phyloP scores from a whole-genome alignment of 2,113 vertebrate genomes.

The Sporophila hypoxantha region DNA sequence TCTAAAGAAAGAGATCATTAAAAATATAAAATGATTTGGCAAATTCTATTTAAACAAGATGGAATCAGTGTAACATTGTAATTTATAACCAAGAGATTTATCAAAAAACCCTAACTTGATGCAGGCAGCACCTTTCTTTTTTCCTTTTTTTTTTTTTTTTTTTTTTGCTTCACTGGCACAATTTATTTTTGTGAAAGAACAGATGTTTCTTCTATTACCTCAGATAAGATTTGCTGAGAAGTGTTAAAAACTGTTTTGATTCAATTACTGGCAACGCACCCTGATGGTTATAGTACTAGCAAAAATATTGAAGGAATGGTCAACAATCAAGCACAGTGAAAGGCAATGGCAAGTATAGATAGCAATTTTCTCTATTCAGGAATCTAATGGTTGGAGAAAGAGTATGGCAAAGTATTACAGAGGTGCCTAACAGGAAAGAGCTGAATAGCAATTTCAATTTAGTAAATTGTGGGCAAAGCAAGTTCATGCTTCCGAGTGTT shows the following conservation, averaged over 20 bases:
- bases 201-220: background rate
- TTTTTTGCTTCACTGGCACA: background rate
- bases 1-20: background rate
- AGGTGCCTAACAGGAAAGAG: background rate
- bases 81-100: background rate
- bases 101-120: rapidly evolving
- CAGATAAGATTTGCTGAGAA: background rate
- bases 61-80: background rate
- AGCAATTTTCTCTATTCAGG: background rate
- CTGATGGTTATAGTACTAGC: background rate
- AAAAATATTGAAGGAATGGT: background rate
- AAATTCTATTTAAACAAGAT: background rate
- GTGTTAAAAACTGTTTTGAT: background rate
- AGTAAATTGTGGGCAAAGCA: background rate
- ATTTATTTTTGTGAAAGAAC: background rate
- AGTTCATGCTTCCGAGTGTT: background rate
- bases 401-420: background rate
- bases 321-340: background rate
- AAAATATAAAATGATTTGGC: background rate
- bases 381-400: background rate
- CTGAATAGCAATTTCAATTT: background rate
- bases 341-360: background rate
- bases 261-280: background rate
- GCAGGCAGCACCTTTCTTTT: background rate
- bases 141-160: background rate